Evolutionary conservation across 2,888 invertebrate species (phyloP).

Genomic region (Pseudolycoriella hygida): DNA sequence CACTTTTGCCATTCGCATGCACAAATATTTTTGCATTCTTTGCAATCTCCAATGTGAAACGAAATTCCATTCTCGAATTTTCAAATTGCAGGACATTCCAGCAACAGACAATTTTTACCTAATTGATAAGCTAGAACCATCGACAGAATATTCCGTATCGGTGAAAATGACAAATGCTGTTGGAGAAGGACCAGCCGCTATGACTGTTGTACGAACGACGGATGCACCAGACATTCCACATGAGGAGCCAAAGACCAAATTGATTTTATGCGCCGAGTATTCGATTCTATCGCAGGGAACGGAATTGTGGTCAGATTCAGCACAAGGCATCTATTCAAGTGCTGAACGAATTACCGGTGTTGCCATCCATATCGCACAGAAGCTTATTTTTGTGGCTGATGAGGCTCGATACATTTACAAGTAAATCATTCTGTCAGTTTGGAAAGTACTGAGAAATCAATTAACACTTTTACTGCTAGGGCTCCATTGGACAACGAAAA

Average conservation of each 20-base stretch:
- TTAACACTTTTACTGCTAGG: conserved; percentile 11
- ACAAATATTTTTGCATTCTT: no score
- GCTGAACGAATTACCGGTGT: conserved; percentile 38
- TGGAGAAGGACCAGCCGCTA: conserved; percentile 59
- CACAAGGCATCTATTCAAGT: conserved; percentile 18
- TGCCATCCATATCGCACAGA: conserved; percentile 54
- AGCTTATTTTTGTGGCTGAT: conserved; percentile 61
- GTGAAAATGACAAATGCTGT: conserved; percentile 63
- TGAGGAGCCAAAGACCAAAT: conserved; percentile 14
- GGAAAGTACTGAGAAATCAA: neutral
- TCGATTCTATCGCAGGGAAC: conserved; percentile 48
- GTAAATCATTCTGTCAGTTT: conserved; percentile 15
- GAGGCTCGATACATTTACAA: conserved; percentile 44
- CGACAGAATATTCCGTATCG: conserved; percentile 56
- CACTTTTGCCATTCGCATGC: no score
- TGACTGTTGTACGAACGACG: conserved; percentile 46
- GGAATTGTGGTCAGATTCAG: conserved; percentile 12
- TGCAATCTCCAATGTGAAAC: no score
- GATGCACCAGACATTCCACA: conserved; percentile 18
- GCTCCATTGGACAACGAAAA: conserved; percentile 16
- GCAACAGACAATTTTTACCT: conserved; percentile 54
- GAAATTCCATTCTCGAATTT: no score
- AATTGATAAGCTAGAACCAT: conserved; percentile 54
- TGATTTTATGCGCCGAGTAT: conserved; percentile 52
- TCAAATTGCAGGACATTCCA: conserved; percentile 45